Conservation (phyloP, 2,113 vertebrate genomes). For the Grallaria varia region DNA sequence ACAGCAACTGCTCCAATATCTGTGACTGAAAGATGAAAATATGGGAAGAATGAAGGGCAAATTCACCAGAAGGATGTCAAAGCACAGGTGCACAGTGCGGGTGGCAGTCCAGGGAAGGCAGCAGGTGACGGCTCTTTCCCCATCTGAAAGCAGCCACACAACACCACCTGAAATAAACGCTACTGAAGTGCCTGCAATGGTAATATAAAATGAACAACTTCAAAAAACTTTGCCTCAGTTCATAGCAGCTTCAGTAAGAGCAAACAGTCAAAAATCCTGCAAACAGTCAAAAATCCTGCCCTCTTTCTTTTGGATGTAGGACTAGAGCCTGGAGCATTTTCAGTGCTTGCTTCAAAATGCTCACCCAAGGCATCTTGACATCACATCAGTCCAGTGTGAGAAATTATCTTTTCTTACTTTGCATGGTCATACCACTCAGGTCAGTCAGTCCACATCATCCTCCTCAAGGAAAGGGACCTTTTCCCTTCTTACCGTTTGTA, state of each 20-base stretch:
- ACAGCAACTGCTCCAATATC: not conserved
- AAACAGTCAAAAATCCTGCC: not conserved
- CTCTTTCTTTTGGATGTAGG: not conserved
- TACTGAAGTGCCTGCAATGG: not conserved
- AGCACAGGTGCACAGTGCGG: rapidly evolving
- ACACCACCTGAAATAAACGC: not conserved
- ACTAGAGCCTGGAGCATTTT: not conserved
- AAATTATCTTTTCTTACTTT: not conserved
- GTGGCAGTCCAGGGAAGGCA: not conserved
- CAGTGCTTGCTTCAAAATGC: not conserved
- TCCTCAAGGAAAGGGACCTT: rapidly evolving
- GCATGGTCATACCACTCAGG: rapidly evolving
- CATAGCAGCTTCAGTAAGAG: not conserved
- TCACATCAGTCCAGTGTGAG: not conserved
- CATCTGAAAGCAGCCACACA: not conserved
- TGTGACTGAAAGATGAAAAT: not conserved
- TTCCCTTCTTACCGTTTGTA: not conserved
- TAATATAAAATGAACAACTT: not conserved
- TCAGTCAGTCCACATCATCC: rapidly evolving
- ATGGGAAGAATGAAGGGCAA: not conserved
- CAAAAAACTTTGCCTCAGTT: not conserved
- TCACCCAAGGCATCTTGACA: not conserved
- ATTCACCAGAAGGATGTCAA: not conserved
- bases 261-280: not conserved
- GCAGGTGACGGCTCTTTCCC: not conserved